Evolutionary conservation across 2,797 vertebrate genomes (phyloP).

Genomic region (Eremophila alpestris): DNA sequence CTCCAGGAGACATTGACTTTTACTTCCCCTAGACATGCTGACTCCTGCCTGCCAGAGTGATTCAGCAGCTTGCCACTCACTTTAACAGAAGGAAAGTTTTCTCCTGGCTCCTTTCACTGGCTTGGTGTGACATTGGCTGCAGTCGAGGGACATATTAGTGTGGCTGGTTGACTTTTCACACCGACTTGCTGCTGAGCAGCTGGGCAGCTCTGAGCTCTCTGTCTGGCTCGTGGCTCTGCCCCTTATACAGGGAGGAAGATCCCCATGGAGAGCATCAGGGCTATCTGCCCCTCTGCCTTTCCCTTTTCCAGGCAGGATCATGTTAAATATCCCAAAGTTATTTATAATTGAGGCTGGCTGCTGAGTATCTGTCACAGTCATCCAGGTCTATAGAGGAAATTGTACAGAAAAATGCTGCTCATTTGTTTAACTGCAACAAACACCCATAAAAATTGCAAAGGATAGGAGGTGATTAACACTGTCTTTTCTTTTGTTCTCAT

Average conservation of each 20-base stretch:
- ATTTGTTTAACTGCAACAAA: background rate
- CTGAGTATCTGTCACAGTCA: background rate
- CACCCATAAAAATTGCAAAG: background rate
- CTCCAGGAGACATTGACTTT: conserved; percentile 46
- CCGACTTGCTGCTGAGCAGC: background rate
- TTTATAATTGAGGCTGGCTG: background rate
- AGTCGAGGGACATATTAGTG: background rate
- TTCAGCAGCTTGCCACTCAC: conserved; percentile 54
- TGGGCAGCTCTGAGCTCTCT: background rate
- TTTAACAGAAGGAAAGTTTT: conserved; percentile 28
- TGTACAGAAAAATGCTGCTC: background rate
- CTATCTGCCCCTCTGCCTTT: background rate
- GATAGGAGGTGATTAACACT: background rate
- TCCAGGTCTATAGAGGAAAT: background rate
- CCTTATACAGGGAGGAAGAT: background rate
- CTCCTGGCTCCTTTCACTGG: background rate
- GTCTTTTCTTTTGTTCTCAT: background rate
- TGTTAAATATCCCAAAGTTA: background rate
- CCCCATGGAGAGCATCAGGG: background rate
- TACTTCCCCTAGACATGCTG: conserved; percentile 44
- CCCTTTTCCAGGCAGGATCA: background rate
- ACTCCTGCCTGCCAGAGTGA: conserved; percentile 58
- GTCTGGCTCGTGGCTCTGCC: background rate
- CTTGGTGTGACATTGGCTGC: background rate
- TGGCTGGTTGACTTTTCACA: background rate